Conservation (phyloP, 2,797 vertebrate genomes). For the Chaetodon trifasciatus region DNA sequence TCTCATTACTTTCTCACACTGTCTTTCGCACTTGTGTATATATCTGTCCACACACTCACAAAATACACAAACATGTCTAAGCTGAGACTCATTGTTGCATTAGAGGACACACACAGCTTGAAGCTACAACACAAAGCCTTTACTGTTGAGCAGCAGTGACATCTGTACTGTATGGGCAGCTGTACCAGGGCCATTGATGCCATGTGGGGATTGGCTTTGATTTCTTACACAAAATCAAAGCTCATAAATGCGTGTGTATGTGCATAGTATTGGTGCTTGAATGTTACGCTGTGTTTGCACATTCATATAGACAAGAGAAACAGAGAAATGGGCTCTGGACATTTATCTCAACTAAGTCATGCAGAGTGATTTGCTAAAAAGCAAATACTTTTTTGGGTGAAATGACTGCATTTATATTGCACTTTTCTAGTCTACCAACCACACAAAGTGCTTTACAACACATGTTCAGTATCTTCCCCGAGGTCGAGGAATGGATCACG, state of each 20-base stretch:
- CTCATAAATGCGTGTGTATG: neutral
- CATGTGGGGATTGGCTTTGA: slow-evolving; percentile 10
- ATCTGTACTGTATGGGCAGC: slow-evolving; percentile 21
- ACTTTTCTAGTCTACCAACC: too few relatives aligned
- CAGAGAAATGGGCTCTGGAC: too few relatives aligned
- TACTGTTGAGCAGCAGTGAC: slow-evolving; percentile 14
- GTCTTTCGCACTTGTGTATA: slow-evolving; percentile 14
- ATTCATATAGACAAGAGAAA: neutral
- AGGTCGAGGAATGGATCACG: too few relatives aligned
- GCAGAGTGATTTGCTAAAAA: neutral
- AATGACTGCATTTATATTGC: too few relatives aligned
- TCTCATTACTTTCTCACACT: slow-evolving; percentile 39
- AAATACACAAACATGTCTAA: slow-evolving; percentile 19
- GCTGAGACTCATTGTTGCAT: slow-evolving; percentile 11
- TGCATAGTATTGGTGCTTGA: neutral
- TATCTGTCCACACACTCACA: neutral
- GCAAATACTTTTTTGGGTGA: neutral
- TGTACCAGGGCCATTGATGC: neutral
- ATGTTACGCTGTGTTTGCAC: neutral
- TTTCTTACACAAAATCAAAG: neutral
- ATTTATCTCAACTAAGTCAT: too few relatives aligned
- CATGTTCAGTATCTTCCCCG: too few relatives aligned
- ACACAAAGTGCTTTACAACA: too few relatives aligned
- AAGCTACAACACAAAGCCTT: slow-evolving; percentile 41
- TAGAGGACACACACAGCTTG: slow-evolving; percentile 33